These are phyloP conservation scores for Propithecus coquereli DNA, from an alignment of 2,113 vertebrate genomes.

Conservation along the genomic window DNA sequence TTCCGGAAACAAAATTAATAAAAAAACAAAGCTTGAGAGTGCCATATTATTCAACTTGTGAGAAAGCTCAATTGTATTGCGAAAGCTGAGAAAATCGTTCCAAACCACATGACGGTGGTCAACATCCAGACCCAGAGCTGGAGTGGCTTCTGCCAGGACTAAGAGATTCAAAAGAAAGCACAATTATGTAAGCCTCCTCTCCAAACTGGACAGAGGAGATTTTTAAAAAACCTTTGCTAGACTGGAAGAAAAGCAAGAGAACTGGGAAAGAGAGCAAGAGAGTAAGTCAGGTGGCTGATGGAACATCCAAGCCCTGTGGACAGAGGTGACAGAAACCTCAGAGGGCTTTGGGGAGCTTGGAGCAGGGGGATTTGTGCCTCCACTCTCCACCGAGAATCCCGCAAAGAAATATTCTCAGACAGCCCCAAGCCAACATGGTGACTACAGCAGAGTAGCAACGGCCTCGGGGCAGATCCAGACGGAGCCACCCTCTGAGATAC, in stretches of 20 bases:
- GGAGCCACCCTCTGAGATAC: neutral
- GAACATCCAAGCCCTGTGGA: neutral
- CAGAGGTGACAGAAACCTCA: neutral
- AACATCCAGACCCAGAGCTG: neutral
- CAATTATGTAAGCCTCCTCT: neutral
- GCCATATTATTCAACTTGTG: neutral
- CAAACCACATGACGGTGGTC: neutral
- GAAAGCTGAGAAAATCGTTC: neutral
- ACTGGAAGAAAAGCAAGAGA: neutral
- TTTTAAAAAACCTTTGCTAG: neutral
- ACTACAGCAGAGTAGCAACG: neutral
- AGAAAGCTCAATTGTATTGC: neutral
- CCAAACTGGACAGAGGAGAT: neutral
- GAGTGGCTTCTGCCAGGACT: neutral
- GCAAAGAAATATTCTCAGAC: too few relatives aligned
- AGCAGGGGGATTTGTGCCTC: neutral
- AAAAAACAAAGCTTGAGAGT: neutral
- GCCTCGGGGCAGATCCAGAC: neutral
- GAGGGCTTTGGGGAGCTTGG: neutral
- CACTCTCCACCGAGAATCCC: neutral
- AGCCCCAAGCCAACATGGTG: neutral
- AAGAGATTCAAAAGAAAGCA: neutral
- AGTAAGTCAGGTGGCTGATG: neutral
- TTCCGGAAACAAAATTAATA: neutral
- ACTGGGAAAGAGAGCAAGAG: neutral